Conservation (phyloP, 2,797 vertebrate genomes). For the Prionace glauca region DNA sequence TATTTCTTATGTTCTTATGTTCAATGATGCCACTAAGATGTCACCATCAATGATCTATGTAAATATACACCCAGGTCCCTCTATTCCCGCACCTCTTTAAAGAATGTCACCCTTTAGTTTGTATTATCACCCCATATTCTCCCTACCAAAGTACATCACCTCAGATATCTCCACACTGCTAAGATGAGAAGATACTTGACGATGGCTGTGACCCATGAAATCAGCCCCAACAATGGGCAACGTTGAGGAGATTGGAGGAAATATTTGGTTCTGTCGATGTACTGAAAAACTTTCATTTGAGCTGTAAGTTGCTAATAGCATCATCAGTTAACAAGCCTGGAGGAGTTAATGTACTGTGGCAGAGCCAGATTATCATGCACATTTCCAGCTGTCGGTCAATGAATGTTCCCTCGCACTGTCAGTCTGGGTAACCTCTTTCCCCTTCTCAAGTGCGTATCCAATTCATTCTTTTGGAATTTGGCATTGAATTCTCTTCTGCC, state of each 20-base stretch:
- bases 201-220: not conserved
- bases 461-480: not conserved
- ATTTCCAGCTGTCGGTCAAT: not conserved
- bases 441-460: not conserved
- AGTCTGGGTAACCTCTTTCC: not conserved
- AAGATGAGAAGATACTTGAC: not conserved
- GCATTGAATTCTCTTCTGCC: not conserved
- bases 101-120: too few species aligned
- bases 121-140: too few species aligned
- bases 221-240: not conserved
- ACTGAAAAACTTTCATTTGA: not conserved
- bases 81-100: too few species aligned
- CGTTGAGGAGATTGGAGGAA: not conserved
- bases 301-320: not conserved
- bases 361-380: not conserved
- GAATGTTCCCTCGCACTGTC: not conserved
- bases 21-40: too few species aligned
- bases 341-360: not conserved
- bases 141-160: too few species aligned
- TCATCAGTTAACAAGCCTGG: not conserved
- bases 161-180: too few species aligned
- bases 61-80: too few species aligned
- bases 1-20: too few species aligned
- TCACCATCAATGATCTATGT: too few species aligned
- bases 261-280: not conserved